Conservation (phyloP, 2,113 vertebrate species). For the Oreotrochilus melanogaster region DNA sequence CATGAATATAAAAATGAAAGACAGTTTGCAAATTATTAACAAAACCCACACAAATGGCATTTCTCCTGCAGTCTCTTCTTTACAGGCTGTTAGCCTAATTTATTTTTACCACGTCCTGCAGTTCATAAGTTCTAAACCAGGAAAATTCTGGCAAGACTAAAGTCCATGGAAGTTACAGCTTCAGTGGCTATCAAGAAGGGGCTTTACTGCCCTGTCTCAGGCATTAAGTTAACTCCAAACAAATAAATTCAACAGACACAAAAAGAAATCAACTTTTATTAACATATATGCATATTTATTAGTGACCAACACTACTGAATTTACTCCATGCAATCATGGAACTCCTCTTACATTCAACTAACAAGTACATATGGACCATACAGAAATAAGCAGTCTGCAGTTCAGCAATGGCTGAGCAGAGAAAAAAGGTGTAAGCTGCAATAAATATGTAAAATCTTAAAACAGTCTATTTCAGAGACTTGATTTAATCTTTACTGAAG, state of each 20-base stretch:
- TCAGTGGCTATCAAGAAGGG: not conserved
- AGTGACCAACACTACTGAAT: not conserved
- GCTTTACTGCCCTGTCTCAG: not conserved
- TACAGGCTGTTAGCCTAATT: not conserved
- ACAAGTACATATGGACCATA: not conserved
- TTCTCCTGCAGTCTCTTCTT: not conserved
- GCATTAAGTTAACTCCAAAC: not conserved
- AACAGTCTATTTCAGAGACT: not conserved
- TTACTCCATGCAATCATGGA: not conserved
- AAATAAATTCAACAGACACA: not conserved
- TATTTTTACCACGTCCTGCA: not conserved
- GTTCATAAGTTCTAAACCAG: not conserved
- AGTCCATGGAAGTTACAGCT: not conserved
- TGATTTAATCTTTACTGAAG: not conserved
- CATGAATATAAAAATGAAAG: not conserved
- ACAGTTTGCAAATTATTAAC: not conserved
- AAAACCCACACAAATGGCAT: not conserved
- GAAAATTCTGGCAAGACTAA: not conserved
- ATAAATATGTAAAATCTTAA: not conserved
- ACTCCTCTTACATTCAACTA: not conserved
- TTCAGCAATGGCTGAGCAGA: not conserved
- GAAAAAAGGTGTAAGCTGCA: not conserved
- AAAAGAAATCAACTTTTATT: not conserved
- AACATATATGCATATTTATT: not conserved
- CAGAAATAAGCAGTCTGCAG: not conserved